A percentile compares a stretch with the other conserved stretches of the same genome.
Conservation (phyloP, 2,888 invertebrate genomes). For the Cheiracanthium punctorium region DNA sequence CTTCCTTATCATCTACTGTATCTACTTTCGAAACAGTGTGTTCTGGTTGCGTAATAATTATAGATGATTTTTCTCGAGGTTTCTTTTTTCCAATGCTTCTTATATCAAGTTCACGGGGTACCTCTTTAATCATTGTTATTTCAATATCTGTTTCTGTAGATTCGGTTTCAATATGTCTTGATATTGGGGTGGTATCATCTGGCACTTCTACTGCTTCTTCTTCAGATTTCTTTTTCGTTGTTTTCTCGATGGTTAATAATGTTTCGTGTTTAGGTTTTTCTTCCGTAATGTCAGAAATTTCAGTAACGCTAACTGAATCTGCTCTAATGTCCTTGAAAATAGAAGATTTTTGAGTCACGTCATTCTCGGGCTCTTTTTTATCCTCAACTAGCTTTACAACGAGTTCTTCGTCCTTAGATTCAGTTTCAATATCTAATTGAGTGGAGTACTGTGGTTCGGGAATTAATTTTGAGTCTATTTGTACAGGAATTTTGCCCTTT, state of each 20-base stretch:
- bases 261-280: not conserved
- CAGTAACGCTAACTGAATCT: not conserved
- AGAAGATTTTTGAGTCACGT: not conserved
- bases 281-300: not conserved
- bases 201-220: not conserved
- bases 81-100: constrained; percentile 12
- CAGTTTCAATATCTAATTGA: constrained; percentile 20
- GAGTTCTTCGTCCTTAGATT: not conserved
- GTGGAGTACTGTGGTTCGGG: constrained; percentile 21
- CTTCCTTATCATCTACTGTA: not conserved
- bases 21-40: not conserved
- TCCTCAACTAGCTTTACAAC: constrained; percentile 27
- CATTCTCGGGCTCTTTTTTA: not conserved
- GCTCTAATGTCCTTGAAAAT: not conserved
- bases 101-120: not conserved
- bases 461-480: constrained; percentile 34
- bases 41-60: not conserved
- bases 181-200: not conserved
- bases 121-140: not conserved
- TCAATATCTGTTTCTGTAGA: constrained; percentile 17
- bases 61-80: constrained; percentile 27
- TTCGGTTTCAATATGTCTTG: not conserved
- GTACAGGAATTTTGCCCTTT: constrained; percentile 26
- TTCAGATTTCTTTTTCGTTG: constrained; percentile 18
- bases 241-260: constrained; percentile 1